These are phyloP conservation scores for Timema podura DNA, from an alignment of 2,888 invertebrate genomes.

Conservation along the genomic window DNA sequence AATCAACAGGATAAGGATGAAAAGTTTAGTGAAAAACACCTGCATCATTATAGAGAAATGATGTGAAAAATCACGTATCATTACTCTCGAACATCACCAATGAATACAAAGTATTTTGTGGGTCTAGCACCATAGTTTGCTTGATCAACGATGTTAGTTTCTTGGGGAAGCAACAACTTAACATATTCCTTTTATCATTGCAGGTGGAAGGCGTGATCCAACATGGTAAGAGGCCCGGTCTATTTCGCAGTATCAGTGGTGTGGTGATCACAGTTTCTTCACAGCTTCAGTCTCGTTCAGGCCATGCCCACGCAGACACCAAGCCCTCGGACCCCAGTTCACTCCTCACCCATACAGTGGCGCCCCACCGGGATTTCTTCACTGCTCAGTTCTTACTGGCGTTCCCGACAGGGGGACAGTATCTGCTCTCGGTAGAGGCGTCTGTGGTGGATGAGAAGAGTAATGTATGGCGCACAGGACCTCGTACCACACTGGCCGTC, in stretches of 20 bases:
- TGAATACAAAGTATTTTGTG: too few relatives aligned
- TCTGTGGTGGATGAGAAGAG: slow-evolving; percentile 80
- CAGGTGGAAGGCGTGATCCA: slow-evolving; percentile 86
- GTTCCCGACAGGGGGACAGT: slow-evolving; percentile 62
- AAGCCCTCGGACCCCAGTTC: slow-evolving; percentile 39
- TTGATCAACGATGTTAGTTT: too few relatives aligned
- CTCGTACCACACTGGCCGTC: slow-evolving; percentile 69
- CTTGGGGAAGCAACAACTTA: too few relatives aligned
- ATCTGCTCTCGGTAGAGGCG: slow-evolving; percentile 77
- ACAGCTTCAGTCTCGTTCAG: slow-evolving; percentile 50
- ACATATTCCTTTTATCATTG: too few relatives aligned
- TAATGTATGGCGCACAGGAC: slow-evolving; percentile 87
- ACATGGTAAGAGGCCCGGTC: slow-evolving; percentile 61
- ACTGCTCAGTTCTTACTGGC: slow-evolving; percentile 85
- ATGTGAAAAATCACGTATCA: too few relatives aligned
- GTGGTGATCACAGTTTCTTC: slow-evolving; percentile 69
- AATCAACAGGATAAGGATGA: too few relatives aligned
- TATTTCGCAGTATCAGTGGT: slow-evolving; percentile 66
- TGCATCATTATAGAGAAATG: too few relatives aligned
- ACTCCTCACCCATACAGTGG: slow-evolving; percentile 71
- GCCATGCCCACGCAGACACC: slow-evolving; percentile 32
- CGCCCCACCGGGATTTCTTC: slow-evolving; percentile 91
- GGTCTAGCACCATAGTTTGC: too few relatives aligned
- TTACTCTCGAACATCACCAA: too few relatives aligned
- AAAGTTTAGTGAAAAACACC: too few relatives aligned